phyloP scores from a whole-genome alignment of 2,113 vertebrate species.

The Rhombomys opimus region DNA sequence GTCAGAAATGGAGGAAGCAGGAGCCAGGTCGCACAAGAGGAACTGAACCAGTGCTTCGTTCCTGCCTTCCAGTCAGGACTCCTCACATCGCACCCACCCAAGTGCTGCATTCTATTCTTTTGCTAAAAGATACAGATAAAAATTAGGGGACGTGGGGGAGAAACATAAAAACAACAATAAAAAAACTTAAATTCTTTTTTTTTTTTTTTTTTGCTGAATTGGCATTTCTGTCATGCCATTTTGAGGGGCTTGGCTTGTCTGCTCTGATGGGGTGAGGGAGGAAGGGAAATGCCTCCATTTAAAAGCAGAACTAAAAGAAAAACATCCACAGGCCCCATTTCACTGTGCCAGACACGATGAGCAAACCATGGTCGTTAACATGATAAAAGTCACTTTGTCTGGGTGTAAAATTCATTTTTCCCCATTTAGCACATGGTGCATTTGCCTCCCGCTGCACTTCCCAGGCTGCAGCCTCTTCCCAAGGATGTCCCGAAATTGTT shows the following conservation, averaged over 20 bases:
- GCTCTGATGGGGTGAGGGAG: conserved; percentile 2
- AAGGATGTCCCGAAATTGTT: conserved; percentile 41
- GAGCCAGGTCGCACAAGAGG: conserved; percentile 14
- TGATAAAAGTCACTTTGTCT: conserved; percentile 85
- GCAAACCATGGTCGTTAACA: conserved; percentile 83
- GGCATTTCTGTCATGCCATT: conserved; percentile 72
- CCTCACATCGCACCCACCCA: not conserved
- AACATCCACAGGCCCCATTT: conserved; percentile 76
- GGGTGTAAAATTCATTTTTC: conserved; percentile 85
- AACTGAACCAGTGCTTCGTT: not conserved
- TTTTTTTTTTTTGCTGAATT: conserved; percentile 75
- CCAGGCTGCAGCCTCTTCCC: conserved; percentile 58
- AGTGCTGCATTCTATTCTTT: conserved; percentile 67
- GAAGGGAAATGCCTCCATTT: conserved; percentile 67
- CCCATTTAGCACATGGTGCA: conserved; percentile 83
- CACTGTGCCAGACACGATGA: conserved; percentile 80
- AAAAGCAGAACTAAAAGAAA: conserved; percentile 80
- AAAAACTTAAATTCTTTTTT: too few species aligned
- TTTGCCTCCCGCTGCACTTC: conserved; percentile 77
- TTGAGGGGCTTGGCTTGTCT: conserved; percentile 77
- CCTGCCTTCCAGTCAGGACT: not conserved
- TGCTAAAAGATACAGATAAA: conserved; percentile 78
- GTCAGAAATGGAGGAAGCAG: not conserved
- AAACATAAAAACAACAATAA: not conserved
- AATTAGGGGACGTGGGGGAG: not conserved